Evolutionary conservation across 2,888 invertebrate species (phyloP), one percentile per base, ranked within the genome.

Genomic region (Sesia apiformis): DNA sequence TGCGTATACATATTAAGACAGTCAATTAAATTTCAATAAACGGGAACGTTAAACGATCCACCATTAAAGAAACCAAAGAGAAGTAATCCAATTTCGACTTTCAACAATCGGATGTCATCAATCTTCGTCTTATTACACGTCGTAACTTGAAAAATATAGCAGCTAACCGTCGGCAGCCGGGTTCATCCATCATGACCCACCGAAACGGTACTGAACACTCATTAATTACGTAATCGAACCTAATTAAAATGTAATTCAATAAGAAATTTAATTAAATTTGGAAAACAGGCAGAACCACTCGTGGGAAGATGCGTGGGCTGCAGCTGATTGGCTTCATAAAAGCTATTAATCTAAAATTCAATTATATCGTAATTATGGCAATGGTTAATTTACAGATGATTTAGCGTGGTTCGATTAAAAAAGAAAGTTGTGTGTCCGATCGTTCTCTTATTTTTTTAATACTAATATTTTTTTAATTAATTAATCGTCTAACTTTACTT

Each of bases 331-430:
- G 64, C 76, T 79, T 65, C 62, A 61, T 64, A 70, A 69, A 64
- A 70, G 73, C 75, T 69, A 84, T 82, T 81, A 84, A 84, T 85
- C 81, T 83, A 76, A 82, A 82, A 86, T 82, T 81, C 82, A 77
- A 78, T 77, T 76, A 79, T 65, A 69, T 66, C 62, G 63, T 65
- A 65, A 63, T 51, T 54, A 64, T 62, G 64, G 67, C 59, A 60
- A 63, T 64, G 64, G 61, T 62, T 73, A 69, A 41, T 74, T 72
- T 72, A 70, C 70, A 71, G 67, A 73, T 73, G 70, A 73, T 76
- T 70, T 68, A 70, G 67, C 66, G 61, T 66, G 65, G 64, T 65
- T 66, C 69, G 70, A 74, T 76, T 75, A 71, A 71, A 79, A 72
- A 62, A 60, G 57, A 70, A 75, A 69, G 69, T 68, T 67, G 54